A percentile compares a stretch with the other conserved stretches of the same genome.
These are phyloP conservation scores for Suricata suricatta DNA, from an alignment of 2,113 vertebrate genomes.

Conservation along the genomic window DNA sequence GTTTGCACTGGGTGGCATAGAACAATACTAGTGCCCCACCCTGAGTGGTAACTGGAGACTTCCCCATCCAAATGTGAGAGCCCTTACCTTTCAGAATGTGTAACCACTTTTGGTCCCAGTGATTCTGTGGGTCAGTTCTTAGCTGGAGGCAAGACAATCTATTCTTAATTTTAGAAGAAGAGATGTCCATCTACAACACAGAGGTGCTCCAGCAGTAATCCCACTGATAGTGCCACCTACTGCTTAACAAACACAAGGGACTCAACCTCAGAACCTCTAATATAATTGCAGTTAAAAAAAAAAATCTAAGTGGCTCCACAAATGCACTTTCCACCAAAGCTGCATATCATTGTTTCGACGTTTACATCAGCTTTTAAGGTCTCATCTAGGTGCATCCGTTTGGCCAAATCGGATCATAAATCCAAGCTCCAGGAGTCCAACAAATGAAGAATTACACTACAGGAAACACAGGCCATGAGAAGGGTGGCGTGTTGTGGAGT, in stretches of 20 bases:
- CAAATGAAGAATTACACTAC: neutral
- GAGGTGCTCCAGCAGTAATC: neutral
- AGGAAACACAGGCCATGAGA: neutral
- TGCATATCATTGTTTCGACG: neutral
- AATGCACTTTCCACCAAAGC: neutral
- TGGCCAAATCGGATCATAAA: neutral
- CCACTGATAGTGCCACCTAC: neutral
- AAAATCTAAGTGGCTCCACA: neutral
- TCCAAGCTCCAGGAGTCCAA: neutral
- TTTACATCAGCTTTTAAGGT: neutral
- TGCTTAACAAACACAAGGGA: neutral
- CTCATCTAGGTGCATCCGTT: neutral
- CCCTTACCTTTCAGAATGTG: neutral
- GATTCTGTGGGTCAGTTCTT: neutral
- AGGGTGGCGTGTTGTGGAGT: neutral
- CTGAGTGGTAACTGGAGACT: neutral
- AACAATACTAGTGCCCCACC: neutral
- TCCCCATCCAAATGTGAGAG: neutral
- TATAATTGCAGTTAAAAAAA: neutral
- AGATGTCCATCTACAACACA: neutral
- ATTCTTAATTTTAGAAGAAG: neutral
- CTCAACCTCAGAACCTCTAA: neutral
- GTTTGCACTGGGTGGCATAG: neutral
- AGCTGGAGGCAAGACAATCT: neutral
- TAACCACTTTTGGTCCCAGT: neutral